phyloP scores from a whole-genome alignment of 2,888 invertebrate species.

The Nymphalis urticae region DNA sequence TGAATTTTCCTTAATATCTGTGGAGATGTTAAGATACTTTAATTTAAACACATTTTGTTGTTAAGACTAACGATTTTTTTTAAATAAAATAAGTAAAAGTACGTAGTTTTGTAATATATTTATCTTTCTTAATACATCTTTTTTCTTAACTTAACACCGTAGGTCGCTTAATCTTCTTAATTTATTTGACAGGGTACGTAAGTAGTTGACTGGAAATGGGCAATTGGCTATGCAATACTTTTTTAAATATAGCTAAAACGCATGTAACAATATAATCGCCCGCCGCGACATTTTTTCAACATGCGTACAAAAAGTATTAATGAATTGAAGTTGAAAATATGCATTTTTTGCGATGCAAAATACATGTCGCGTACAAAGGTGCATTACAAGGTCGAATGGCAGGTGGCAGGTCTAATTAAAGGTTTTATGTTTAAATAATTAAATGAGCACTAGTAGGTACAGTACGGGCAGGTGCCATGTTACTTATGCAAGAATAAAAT shows the following conservation, averaged over 20 bases:
- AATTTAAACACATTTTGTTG: background rate
- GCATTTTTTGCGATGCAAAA: slow-evolving; percentile 72
- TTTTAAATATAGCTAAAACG: slow-evolving; percentile 60
- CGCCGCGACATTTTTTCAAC: slow-evolving; percentile 48
- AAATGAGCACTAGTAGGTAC: slow-evolving; percentile 61
- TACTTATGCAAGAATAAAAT: slow-evolving; percentile 75
- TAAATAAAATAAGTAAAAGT: background rate
- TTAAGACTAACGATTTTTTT: background rate
- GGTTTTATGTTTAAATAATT: slow-evolving; percentile 80
- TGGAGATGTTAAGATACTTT: background rate
- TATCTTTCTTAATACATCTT: background rate
- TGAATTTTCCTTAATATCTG: background rate
- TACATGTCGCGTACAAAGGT: slow-evolving; percentile 73
- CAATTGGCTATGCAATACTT: slow-evolving; percentile 42
- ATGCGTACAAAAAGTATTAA: slow-evolving; percentile 44
- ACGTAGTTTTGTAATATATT: background rate
- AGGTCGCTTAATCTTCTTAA: background rate
- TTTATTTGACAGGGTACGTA: slow-evolving; percentile 13
- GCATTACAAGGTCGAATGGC: slow-evolving; percentile 70
- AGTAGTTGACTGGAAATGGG: slow-evolving; percentile 27
- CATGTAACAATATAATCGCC: slow-evolving; percentile 48
- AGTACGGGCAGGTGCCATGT: slow-evolving; percentile 62
- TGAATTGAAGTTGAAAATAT: slow-evolving; percentile 60
- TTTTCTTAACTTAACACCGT: background rate
- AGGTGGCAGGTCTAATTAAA: slow-evolving; percentile 77